Percentiles rank a stretch among this genome's conserved stretches.
phyloP scores from a whole-genome alignment of 2,113 vertebrate species.

The Megalops atlanticus region DNA sequence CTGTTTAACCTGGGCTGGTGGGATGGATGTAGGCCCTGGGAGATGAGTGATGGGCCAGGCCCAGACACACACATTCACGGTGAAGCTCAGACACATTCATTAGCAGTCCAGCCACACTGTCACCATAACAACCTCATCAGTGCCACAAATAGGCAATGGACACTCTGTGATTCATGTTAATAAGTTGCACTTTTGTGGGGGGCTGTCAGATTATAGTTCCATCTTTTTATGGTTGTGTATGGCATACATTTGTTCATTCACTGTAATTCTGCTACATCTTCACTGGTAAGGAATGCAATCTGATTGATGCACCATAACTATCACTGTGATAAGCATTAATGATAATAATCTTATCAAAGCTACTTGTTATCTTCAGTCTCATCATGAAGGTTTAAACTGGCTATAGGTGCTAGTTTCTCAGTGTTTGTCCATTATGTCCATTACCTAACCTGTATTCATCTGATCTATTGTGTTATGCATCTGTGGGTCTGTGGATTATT shows the following conservation, averaged over 20 bases:
- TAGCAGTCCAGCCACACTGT: neutral
- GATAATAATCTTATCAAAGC: neutral
- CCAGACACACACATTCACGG: neutral
- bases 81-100: neutral
- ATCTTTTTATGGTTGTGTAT: neutral
- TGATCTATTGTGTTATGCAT: no score
- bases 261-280: neutral
- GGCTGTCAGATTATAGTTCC: neutral
- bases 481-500: no score
- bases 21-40: neutral
- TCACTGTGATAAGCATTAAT: neutral
- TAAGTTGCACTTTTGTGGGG: neutral
- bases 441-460: neutral
- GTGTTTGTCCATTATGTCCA: neutral
- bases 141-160: neutral
- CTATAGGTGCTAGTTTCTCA: neutral
- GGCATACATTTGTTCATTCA: neutral
- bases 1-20: neutral
- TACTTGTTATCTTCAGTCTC: neutral
- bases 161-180: neutral
- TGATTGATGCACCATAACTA: neutral
- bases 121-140: slow-evolving; percentile 1
- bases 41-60: neutral
- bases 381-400: no score
- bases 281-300: neutral